Percentiles rank a stretch among this genome's conserved stretches.
Evolutionary conservation across 92 coral and sea anemone genomes (phyloP).

Genomic region (Bergia puertoricense): DNA sequence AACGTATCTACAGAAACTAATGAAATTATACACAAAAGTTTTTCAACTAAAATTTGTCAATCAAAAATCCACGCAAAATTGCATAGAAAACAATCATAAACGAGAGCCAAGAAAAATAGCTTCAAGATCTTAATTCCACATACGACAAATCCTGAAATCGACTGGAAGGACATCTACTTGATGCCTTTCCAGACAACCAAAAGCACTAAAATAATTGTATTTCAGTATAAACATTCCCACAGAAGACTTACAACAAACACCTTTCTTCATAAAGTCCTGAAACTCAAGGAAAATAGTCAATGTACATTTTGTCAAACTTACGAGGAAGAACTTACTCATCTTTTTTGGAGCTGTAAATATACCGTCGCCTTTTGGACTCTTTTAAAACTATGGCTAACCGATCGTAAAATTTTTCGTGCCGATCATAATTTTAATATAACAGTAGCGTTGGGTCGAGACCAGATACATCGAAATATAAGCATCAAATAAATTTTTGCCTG

Average conservation of each 20-base stretch:
- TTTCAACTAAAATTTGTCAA: constrained; percentile 17
- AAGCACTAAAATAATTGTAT: constrained; percentile 10
- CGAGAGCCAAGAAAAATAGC: background rate
- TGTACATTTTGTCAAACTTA: constrained; percentile 4
- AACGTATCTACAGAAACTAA: background rate
- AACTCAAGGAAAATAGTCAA: background rate
- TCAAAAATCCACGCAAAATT: background rate
- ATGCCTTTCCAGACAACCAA: constrained; percentile 29
- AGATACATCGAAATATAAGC: too few relatives aligned
- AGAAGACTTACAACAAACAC: constrained; percentile 14
- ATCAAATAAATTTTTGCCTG: too few relatives aligned
- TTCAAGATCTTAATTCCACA: background rate
- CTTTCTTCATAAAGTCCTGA: background rate
- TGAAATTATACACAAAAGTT: constrained; percentile 14
- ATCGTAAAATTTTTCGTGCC: too few relatives aligned
- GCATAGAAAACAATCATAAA: constrained; percentile 5
- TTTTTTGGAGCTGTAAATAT: constrained; percentile 7
- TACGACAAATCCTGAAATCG: background rate
- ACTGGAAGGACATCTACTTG: constrained; percentile 15
- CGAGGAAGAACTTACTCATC: too few relatives aligned
- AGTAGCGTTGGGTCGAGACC: too few relatives aligned
- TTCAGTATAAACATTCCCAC: constrained; percentile 2
- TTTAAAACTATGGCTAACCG: too few relatives aligned
- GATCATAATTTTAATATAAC: too few relatives aligned
- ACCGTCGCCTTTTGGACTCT: too few relatives aligned